Evolutionary conservation across 2,113 vertebrate genomes (phyloP), one percentile per base, ranked within the genome.

Genomic region (Esox niger): DNA sequence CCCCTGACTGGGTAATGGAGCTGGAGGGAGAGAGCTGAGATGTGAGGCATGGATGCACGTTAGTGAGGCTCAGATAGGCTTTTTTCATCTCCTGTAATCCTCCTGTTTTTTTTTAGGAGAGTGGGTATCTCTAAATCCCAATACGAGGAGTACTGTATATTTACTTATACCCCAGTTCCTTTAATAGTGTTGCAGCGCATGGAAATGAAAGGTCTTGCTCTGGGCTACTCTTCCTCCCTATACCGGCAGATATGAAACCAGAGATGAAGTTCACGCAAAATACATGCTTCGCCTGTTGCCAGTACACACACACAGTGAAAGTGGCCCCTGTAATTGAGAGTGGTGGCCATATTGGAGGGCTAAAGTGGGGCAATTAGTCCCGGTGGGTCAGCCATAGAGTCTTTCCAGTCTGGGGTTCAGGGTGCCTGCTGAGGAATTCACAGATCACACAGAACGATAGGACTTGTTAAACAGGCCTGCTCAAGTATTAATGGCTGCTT

Each of bases 151-250:
- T 73, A 77, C 79, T 58, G 71, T 79, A 83, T 89, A 79, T 92
- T 90, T 88, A 87, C 84, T 85, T 84, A 85, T 86, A 84, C 84
- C 82, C 84, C 78, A 78, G 33, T 88, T 82, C 85, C 88, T 68
- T 88, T 88, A 87, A 85, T 70, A 65, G 88, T 87, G 82, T 85
- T 87, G 83, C 8, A 87, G 83, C 9, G 63, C 68, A 81, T 84
- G 78, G 70, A 92, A 90, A 90, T 89, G 84, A 89, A 88, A 88
- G 88, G 83, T 89, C 77, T 86, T 43, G 81, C 90, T 77, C 26
- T 77, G 70, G 85, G 88, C 86, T 69, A 83, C 68, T 76, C 71
- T 70, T 26, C 31, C 30, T 43, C 38, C 3, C 13, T 43, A 1
- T 43, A 69, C 67, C 78, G 65, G 54, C 57, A 78, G 75, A 86